A percentile compares a stretch with the other conserved stretches of the same genome.
phyloP scores from a whole-genome alignment of 2,113 vertebrate genomes.

The Catharus fuscescens region DNA sequence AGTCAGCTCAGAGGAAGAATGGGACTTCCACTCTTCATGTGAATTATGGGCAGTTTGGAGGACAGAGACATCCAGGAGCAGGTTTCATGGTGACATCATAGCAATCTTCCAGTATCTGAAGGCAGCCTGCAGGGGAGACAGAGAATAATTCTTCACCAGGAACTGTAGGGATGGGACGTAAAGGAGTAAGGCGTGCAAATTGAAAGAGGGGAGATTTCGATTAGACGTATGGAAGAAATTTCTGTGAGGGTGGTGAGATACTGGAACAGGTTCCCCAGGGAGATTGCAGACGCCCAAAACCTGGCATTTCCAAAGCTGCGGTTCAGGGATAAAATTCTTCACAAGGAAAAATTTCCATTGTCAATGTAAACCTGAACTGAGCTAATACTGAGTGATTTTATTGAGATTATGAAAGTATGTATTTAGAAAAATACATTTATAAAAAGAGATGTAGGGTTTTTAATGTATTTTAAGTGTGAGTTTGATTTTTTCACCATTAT shows the following conservation, averaged over 20 bases:
- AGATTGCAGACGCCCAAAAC: background rate
- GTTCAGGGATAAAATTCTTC: background rate
- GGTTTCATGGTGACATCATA: background rate
- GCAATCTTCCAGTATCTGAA: background rate
- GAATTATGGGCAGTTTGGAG: background rate
- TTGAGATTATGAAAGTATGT: background rate
- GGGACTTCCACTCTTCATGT: background rate
- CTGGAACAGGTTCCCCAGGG: background rate
- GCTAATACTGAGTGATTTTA: background rate
- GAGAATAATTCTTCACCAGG: background rate
- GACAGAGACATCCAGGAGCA: background rate
- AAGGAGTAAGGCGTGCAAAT: no score
- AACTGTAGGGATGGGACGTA: background rate
- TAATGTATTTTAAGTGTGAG: background rate
- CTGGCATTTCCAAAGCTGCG: background rate
- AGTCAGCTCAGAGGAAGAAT: background rate
- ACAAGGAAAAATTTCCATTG: background rate
- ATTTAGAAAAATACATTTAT: background rate
- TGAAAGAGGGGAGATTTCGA: background rate
- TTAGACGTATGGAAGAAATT: background rate
- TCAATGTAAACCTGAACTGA: background rate
- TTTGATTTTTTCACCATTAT: background rate
- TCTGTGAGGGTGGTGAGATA: background rate
- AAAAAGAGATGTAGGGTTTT: fast-evolving
- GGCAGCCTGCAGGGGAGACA: background rate